Evolutionary conservation across 2,113 vertebrate species (phyloP), one percentile per base, ranked within the genome.

Genomic region (Acanthisitta chloris): DNA sequence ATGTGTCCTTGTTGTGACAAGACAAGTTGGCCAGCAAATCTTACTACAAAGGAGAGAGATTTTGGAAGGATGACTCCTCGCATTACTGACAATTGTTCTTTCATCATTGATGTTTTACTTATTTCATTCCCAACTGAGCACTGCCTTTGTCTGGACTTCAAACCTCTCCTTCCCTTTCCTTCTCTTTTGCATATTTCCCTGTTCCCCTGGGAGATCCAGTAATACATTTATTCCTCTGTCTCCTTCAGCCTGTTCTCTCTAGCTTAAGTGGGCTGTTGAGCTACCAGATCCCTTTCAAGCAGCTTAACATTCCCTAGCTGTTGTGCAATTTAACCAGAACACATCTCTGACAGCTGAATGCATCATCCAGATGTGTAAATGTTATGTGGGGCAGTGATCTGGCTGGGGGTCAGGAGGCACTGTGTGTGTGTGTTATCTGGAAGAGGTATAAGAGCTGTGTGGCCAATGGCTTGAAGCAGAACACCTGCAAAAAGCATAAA

Each of bases 31-130:
- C 86, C 81, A 21, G 83, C 33, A 81, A 91, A 65, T 92, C 81
- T 62, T 46, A 70, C 48, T 81, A 55, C 66, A 90, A 94, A 96
- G 67, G 48, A 86, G 64, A 72, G 48, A 88, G 59, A 38, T 64
- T 95, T 95, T 86, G 34, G 81, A 71, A 69, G 78, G 76, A 79
- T 73, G 81, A 96, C 23, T 25, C 72, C 81, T 62, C 90, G 36
- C 26, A 33, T 66, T 93, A 55, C 72, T 34, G 43, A 42, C 58
- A 82, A 82, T 69, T 84, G 20, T 61, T 96, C 88, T 90, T 94
- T 81, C 80, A 57, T 83, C 86, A 83, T 3, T 78, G 86, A 72
- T 92, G 81, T 64, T 96, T 74, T 71, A 92, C n/a, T 57, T 80
- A 33, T 65, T 80, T 88, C 12, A 2, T 94, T 94, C 92, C 76